These are phyloP conservation scores for Corythornis madagascariensis DNA, from an alignment of 2,113 vertebrate species.

Conservation along the genomic window DNA sequence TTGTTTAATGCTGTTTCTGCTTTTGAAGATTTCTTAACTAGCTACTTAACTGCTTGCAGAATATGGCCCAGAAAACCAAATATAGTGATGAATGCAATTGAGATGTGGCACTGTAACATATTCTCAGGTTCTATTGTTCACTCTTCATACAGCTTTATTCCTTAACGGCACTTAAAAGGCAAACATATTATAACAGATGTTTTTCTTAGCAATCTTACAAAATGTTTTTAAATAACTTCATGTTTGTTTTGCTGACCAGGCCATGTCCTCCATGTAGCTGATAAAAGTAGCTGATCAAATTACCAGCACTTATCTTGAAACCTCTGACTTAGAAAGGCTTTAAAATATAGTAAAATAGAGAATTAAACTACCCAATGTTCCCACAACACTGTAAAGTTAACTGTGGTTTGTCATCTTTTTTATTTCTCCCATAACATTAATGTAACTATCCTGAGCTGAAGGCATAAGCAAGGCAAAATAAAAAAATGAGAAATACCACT, in stretches of 20 bases:
- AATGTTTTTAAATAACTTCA: neutral
- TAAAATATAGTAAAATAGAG: neutral
- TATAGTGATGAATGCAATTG: neutral
- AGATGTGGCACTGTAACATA: neutral
- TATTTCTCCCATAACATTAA: neutral
- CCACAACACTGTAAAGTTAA: neutral
- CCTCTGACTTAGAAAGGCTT: neutral
- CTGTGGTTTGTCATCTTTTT: rapidly evolving
- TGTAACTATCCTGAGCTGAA: neutral
- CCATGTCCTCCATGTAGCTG: neutral
- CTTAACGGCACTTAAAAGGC: neutral
- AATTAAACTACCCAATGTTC: neutral
- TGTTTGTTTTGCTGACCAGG: neutral
- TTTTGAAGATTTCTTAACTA: neutral
- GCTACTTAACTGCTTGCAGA: neutral
- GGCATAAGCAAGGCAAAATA: neutral
- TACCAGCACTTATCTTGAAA: neutral
- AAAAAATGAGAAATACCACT: neutral
- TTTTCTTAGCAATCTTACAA: neutral
- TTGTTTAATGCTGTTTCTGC: neutral
- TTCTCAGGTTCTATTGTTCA: neutral
- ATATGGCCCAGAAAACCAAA: neutral
- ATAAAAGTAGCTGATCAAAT: neutral
- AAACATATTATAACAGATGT: neutral
- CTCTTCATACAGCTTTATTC: neutral